Conservation (phyloP, 1,140 invertebrate genomes). For the Drosophila sechellia region DNA sequence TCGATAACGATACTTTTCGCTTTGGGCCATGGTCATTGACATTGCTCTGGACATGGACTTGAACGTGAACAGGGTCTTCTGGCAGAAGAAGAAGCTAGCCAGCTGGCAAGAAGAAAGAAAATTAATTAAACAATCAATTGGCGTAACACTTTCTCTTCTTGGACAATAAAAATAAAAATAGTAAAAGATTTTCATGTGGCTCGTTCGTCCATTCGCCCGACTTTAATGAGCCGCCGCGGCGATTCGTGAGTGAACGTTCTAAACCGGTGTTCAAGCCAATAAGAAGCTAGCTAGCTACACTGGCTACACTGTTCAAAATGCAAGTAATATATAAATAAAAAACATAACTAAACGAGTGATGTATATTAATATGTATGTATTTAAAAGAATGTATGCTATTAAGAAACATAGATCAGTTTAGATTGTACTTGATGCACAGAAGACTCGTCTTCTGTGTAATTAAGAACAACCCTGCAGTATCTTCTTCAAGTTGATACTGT, state of each 20-base stretch:
- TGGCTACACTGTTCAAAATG: conserved; percentile 2
- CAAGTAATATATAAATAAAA: background rate
- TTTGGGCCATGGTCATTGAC: conserved; percentile 52
- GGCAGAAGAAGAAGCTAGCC: conserved; percentile 28
- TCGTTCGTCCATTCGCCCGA: conserved; percentile 7
- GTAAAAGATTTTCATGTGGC: conserved; percentile 56
- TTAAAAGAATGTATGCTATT: background rate
- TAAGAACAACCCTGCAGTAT: no score
- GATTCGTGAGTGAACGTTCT: conserved; percentile 74
- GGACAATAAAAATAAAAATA: conserved; percentile 73
- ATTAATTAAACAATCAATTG: conserved; percentile 82
- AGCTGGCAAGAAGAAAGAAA: conserved; percentile 60
- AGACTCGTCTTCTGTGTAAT: no score
- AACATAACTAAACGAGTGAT: background rate
- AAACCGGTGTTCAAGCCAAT: conserved; percentile 50
- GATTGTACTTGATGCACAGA: no score
- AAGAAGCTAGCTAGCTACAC: conserved; percentile 11
- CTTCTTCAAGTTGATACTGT: no score
- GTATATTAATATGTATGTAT: background rate
- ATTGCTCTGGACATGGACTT: conserved; percentile 47
- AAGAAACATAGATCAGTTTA: no score
- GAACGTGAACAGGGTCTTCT: conserved; percentile 12
- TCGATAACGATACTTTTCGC: conserved; percentile 4
- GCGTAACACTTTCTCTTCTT: conserved; percentile 83
- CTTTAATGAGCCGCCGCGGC: conserved; percentile 45